A percentile compares a stretch with the other conserved stretches of the same genome.
These are phyloP conservation scores for Oxygymnocypris stewartii DNA, from an alignment of 2,113 vertebrate genomes.

Conservation along the genomic window DNA sequence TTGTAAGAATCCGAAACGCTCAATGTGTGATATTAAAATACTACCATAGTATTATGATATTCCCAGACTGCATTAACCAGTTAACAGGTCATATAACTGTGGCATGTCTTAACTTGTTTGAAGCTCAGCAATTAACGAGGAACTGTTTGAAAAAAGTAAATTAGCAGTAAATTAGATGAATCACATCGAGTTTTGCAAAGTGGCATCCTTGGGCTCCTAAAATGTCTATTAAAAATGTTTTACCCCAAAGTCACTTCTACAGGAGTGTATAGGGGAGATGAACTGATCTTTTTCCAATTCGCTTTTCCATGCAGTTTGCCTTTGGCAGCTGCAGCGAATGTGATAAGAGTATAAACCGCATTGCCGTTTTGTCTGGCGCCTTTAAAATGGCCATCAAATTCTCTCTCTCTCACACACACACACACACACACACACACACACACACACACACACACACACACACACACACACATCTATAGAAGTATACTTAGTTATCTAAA, in stretches of 20 bases:
- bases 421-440: constrained; percentile 36
- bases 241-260: constrained; percentile 47
- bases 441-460: constrained; percentile 12
- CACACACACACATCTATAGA: not conserved
- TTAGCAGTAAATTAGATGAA: not conserved
- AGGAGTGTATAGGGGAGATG: constrained; percentile 49
- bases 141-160: not conserved
- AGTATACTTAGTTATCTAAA: not conserved
- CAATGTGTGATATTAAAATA: not conserved
- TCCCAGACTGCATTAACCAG: not conserved
- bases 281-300: constrained; percentile 24
- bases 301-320: constrained; percentile 56
- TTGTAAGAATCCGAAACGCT: not conserved
- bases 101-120: not conserved
- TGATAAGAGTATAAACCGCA: constrained; percentile 65
- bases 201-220: constrained; percentile 13
- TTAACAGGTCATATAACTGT: not conserved
- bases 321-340: constrained; percentile 65
- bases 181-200: not conserved
- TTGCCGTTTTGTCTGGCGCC: constrained; percentile 34
- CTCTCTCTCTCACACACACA: not conserved
- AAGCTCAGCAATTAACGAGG: constrained; percentile 57
- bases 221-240: constrained; percentile 16
- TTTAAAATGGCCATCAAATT: constrained; percentile 47
- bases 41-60: too few relatives aligned